These are phyloP conservation scores for Numida meleagris DNA, from an alignment of 2,113 vertebrate genomes.

Conservation along the genomic window DNA sequence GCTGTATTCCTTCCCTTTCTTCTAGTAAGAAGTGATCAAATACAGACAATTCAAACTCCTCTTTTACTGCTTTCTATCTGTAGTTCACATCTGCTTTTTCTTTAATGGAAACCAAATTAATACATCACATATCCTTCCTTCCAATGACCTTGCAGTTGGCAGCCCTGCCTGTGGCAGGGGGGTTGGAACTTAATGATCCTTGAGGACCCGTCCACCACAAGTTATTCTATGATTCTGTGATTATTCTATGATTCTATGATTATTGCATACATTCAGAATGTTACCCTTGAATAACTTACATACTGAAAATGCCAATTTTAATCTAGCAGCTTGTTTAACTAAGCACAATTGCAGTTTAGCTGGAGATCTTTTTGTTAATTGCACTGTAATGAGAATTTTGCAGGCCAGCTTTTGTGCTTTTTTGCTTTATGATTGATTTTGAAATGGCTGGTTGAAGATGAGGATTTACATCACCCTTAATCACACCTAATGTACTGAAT, in stretches of 20 bases:
- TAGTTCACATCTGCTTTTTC: background rate
- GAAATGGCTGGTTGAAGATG: background rate
- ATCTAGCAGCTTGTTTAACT: constrained; percentile 35
- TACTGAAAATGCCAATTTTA: background rate
- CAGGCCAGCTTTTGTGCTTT: background rate
- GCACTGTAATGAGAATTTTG: constrained; percentile 8
- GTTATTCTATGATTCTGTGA: too few relatives aligned
- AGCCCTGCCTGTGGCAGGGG: too few relatives aligned
- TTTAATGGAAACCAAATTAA: constrained; percentile 29
- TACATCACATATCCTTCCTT: background rate
- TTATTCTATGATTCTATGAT: background rate
- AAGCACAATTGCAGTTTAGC: background rate
- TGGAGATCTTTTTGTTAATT: constrained; percentile 39
- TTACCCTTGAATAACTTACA: constrained; percentile 19
- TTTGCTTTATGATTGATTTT: constrained; percentile 40
- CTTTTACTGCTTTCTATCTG: background rate
- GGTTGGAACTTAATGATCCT: too few relatives aligned
- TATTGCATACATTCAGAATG: constrained; percentile 18
- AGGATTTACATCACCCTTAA: background rate
- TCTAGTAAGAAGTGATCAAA: constrained; percentile 15
- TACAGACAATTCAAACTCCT: background rate
- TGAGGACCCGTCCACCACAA: too few relatives aligned
- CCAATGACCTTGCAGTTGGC: background rate
- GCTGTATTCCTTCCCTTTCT: background rate
- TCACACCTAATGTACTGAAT: background rate